A percentile compares a stretch with the other conserved stretches of the same genome.
phyloP scores from a whole-genome alignment of 2,113 vertebrate genomes.

The Elephantulus edwardii region DNA sequence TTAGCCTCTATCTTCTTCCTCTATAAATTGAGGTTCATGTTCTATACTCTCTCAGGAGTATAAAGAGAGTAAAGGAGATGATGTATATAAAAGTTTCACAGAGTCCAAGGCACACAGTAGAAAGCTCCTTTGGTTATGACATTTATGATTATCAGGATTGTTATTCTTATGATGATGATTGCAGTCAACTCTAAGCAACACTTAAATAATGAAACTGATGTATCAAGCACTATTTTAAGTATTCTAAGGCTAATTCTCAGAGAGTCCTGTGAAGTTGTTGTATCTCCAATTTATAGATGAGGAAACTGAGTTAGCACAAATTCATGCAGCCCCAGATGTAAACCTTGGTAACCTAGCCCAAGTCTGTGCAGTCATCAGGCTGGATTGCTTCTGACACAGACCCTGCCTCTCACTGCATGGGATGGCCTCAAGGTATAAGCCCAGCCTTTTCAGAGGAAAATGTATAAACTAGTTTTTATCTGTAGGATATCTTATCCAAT shows the following conservation, averaged over 20 bases:
- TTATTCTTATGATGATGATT: background rate
- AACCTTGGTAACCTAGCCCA: background rate
- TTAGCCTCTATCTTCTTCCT: background rate
- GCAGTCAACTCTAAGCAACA: background rate
- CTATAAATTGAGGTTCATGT: background rate
- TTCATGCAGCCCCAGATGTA: background rate
- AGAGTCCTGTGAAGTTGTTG: background rate
- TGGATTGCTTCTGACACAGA: background rate
- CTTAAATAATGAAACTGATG: background rate
- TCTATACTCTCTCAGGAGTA: background rate
- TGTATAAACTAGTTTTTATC: background rate
- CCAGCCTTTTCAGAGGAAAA: background rate
- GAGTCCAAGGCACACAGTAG: background rate
- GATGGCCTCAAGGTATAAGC: background rate
- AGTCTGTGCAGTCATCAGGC: background rate
- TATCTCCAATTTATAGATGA: conserved; percentile 19
- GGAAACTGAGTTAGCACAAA: background rate
- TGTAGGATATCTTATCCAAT: background rate
- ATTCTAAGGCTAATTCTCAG: background rate
- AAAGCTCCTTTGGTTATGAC: background rate
- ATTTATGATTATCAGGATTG: background rate
- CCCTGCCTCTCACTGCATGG: background rate
- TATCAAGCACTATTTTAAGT: background rate
- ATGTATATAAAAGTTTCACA: background rate
- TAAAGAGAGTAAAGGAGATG: background rate